Base-by-base conservation (phyloP, 2,888 invertebrate genomes). In the Drosophila borborema region DNA sequence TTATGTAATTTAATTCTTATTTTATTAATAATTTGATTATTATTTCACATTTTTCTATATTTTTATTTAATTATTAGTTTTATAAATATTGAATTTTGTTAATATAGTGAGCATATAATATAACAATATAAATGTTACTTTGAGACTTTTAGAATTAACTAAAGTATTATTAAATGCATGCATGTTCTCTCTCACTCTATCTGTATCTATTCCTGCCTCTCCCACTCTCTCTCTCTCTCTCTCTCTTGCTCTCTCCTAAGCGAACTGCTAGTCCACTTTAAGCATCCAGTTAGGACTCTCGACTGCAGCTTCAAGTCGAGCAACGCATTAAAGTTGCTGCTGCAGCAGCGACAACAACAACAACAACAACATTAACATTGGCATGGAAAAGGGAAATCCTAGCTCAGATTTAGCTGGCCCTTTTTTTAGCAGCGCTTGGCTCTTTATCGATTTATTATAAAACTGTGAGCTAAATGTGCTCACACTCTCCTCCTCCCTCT, bases 361-460 rank as follows among this genome's bases (percentile, higher is more conserved):
- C 34, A 34, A 34, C 45, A 36, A 9, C 18, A 49, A 49, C 36
- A 34, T 14, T 14, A 34, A 40, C 12, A 51, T 18, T 10, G 60
- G 1, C 16, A 20, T 49, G 36, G 51, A 65, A 59, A 59, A 74
- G 77, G 46, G 46, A 81, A 77, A 68, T 62, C 58, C 60, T 69
- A 61, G 61, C 69, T 73, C 48, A 69, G 77, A 78, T 68, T 81
- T 72, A 62, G 64, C 48, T 59, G 66, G 36, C 23, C 51, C 40
- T 43, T 74, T 20, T 23, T 28, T 28, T 68, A 10, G 45, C 51
- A 31, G 41, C 38, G 62, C 59, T 59, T 70, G 67, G 55, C 65
- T 80, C 51, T 45, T 69, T 88, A 85, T 85, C 86, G 85, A 90
- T 85, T 88, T 88, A 84, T 89, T 86, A 85, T 80, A 72, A 72